Evolutionary conservation across 2,113 vertebrate genomes (phyloP), one percentile per base, ranked within the genome.

Genomic region (Hippocampus guttulatus): DNA sequence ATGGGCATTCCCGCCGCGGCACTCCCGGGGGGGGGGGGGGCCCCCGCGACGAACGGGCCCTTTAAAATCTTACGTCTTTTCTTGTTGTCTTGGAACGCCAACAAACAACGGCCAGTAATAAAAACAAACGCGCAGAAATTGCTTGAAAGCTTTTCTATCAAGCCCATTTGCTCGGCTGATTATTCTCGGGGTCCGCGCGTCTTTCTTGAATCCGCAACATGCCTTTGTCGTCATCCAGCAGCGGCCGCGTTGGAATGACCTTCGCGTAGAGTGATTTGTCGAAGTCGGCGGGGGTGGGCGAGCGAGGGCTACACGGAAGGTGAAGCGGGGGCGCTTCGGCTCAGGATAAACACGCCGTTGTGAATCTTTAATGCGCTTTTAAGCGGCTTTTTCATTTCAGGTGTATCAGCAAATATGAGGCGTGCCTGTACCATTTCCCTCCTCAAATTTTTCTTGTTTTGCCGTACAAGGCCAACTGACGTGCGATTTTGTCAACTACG

Each of bases 31-130:
- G 54, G n/a, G n/a, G n/a, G n/a, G n/a, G n/a, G n/a, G n/a, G n/a
- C n/a, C n/a, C n/a, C n/a, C n/a, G n/a, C 21, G 73, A 85, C 68
- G 73, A 84, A 83, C 71, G 75, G 76, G 66, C 67, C 74, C 60
- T 64, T 88, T 87, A 82, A 88, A 88, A 82, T 67, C 64, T 77
- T 72, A 80, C 43, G 61, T 80, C 73, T 85, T 85, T 76, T 71
- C 84, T 79, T 57, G 14, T 27, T 27, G 2, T 25, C 75, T 81
- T 84, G 0, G 82, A 86, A 86, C 81, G 7, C 9, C 81, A 76
- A 83, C 76, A 87, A 88, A 81, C 82, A 81, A 58, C 71, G 49
- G 68, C 5, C 60, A 67, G 79, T 77, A 67, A 80, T 87, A 80
- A 82, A 84, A 70, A 9, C 55, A 27, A 58, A 57, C 11, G 15